Percentiles rank a stretch among this genome's conserved stretches.
phyloP scores from a whole-genome alignment of 2,888 invertebrate species.

The Diadegma fenestrale region DNA sequence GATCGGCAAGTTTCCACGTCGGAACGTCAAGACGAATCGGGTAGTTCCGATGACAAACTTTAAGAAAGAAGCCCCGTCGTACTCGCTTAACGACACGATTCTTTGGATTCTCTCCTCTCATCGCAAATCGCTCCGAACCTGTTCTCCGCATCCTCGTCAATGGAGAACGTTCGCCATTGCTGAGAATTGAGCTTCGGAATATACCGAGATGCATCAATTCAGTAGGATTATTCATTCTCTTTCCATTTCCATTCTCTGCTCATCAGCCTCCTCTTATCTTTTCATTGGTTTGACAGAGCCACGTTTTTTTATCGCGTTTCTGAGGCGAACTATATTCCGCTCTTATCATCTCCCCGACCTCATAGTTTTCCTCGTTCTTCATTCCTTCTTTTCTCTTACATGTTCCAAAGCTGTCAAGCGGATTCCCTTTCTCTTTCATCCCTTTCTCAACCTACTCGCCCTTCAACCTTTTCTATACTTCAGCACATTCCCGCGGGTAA shows the following conservation, averaged over 20 bases:
- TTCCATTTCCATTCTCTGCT: slow-evolving; percentile 36
- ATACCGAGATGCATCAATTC: slow-evolving; percentile 40
- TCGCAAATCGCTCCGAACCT: slow-evolving; percentile 3
- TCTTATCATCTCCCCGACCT: slow-evolving; percentile 12
- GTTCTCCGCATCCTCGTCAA: slow-evolving; percentile 18
- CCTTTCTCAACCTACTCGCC: slow-evolving; percentile 41
- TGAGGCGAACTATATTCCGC: slow-evolving; percentile 22
- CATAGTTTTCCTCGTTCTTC: slow-evolving; percentile 25
- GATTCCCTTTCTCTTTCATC: slow-evolving; percentile 46
- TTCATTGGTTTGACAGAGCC: slow-evolving; percentile 2
- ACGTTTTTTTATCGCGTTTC: slow-evolving; percentile 38
- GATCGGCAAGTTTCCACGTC: slow-evolving; percentile 45
- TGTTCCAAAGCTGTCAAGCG: slow-evolving; percentile 53
- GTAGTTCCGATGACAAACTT: slow-evolving; percentile 60
- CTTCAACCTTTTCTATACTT: background rate
- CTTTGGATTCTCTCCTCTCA: slow-evolving; percentile 8
- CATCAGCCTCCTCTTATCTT: slow-evolving; percentile 9
- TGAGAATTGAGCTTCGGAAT: slow-evolving; percentile 17
- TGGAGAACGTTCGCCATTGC: slow-evolving; percentile 10
- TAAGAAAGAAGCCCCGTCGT: slow-evolving; percentile 41
- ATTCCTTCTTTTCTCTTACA: slow-evolving; percentile 47
- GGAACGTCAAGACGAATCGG: slow-evolving; percentile 59
- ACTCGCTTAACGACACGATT: slow-evolving; percentile 49
- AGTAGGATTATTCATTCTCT: slow-evolving; percentile 23
- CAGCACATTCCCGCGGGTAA: slow-evolving; percentile 48